Evolutionary conservation across 23 tunicate genomes (phyloP).

Genomic region (Oikopleura vanhoeffeni): DNA sequence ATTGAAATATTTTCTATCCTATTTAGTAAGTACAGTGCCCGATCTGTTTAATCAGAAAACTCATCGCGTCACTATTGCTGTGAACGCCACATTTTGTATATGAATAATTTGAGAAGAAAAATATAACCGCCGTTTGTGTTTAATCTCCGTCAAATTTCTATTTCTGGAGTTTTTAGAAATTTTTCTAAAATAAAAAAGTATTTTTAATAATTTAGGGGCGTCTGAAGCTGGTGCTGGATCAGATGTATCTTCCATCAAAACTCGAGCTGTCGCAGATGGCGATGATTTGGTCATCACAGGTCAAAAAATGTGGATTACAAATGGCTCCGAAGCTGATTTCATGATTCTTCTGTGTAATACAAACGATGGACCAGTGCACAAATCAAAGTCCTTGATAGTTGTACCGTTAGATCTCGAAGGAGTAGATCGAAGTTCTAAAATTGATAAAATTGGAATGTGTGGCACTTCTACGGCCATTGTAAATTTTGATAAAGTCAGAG

Average conservation of each 20-base stretch:
- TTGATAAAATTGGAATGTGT: constrained; percentile 74
- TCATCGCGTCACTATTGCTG: too few species aligned
- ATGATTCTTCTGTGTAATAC: constrained; percentile 70
- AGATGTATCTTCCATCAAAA: constrained; percentile 67
- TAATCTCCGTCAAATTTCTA: too few species aligned
- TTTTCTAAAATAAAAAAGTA: too few species aligned
- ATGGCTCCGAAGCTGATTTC: constrained; percentile 84
- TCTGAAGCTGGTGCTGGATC: constrained; percentile 73
- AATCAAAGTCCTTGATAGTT: constrained; percentile 64
- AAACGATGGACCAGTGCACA: constrained; percentile 36
- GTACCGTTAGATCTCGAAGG: constrained; percentile 87
- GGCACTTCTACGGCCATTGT: constrained; percentile 56
- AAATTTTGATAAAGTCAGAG: constrained; percentile 69
- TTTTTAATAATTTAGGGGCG: too few species aligned
- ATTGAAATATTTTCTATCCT: too few species aligned
- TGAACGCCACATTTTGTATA: too few species aligned
- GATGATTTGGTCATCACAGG: constrained; percentile 81
- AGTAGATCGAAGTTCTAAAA: constrained; percentile 34
- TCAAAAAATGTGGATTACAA: constrained; percentile 95
- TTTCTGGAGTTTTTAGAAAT: too few species aligned
- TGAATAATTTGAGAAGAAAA: too few species aligned
- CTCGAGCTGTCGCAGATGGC: constrained; percentile 61
- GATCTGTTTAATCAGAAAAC: too few species aligned
- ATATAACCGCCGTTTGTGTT: too few species aligned
- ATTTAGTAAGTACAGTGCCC: too few species aligned